Conservation (phyloP, 2,113 vertebrate species). For the Platysternon megacephalum region DNA sequence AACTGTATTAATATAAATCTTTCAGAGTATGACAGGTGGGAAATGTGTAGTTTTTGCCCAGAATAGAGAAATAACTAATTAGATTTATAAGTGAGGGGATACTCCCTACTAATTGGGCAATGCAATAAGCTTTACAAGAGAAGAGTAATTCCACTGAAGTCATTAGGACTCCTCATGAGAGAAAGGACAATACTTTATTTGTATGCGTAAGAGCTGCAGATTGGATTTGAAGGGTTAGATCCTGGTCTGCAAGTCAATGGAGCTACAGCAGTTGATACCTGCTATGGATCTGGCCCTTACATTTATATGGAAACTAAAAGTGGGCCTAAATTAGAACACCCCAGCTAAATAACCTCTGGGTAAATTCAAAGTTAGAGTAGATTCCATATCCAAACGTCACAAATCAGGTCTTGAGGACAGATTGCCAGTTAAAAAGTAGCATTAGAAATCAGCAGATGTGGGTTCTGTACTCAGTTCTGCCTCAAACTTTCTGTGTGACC, state of each 20-base stretch:
- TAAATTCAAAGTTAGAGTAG: not conserved
- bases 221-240: not conserved
- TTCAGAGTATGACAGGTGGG: constrained; percentile 45
- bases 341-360: accelerated
- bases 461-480: not conserved
- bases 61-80: constrained; percentile 39
- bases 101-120: constrained; percentile 42
- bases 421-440: not conserved
- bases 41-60: constrained; percentile 49
- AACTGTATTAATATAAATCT: constrained; percentile 64
- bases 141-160: not conserved
- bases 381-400: not conserved
- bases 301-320: not conserved
- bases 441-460: not conserved
- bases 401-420: not conserved
- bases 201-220: not conserved
- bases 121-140: not conserved
- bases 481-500: not conserved
- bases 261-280: not conserved
- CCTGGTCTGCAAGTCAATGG: not conserved
- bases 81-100: constrained; percentile 47
- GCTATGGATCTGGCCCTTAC: not conserved
- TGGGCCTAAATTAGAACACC: not conserved
- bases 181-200: not conserved
- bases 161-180: not conserved